phyloP scores from a whole-genome alignment of 1,140 invertebrate species.

The Capitella teleta region DNA sequence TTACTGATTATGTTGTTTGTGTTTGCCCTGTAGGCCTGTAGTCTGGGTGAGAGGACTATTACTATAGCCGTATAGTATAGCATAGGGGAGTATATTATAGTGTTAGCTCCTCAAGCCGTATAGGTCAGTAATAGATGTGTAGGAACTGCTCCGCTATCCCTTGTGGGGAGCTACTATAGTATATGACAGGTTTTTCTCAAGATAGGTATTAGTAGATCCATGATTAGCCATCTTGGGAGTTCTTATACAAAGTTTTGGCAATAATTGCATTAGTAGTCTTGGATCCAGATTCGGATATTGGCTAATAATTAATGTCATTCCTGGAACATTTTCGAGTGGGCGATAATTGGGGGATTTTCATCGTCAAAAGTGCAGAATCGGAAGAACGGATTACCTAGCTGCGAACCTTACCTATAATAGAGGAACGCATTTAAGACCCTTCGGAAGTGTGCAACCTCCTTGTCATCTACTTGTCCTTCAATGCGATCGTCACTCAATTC shows the following conservation, averaged over 20 bases:
- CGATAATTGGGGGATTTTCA: neutral
- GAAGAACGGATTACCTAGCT: neutral
- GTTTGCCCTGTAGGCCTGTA: too few species aligned
- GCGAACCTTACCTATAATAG: constrained; percentile 58
- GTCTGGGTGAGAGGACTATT: too few species aligned
- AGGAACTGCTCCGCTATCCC: too few species aligned
- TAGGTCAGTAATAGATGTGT: too few species aligned
- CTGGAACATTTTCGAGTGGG: constrained; percentile 22
- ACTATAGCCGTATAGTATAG: too few species aligned
- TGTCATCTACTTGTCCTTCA: constrained; percentile 39
- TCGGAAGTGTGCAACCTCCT: constrained; percentile 65
- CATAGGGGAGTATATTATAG: too few species aligned
- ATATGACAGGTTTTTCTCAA: too few species aligned
- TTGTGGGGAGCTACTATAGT: too few species aligned
- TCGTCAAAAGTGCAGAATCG: neutral
- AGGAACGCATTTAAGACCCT: constrained; percentile 66
- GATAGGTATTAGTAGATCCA: too few species aligned
- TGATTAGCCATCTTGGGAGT: neutral
- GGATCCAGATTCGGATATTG: neutral
- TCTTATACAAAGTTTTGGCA: neutral
- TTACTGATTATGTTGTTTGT: too few species aligned
- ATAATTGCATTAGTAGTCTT: neutral
- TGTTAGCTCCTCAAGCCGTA: too few species aligned
- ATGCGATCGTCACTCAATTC: too few species aligned
- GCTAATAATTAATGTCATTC: neutral